phyloP scores from a whole-genome alignment of 2,797 vertebrate species.

The Notamacropus eugenii region DNA sequence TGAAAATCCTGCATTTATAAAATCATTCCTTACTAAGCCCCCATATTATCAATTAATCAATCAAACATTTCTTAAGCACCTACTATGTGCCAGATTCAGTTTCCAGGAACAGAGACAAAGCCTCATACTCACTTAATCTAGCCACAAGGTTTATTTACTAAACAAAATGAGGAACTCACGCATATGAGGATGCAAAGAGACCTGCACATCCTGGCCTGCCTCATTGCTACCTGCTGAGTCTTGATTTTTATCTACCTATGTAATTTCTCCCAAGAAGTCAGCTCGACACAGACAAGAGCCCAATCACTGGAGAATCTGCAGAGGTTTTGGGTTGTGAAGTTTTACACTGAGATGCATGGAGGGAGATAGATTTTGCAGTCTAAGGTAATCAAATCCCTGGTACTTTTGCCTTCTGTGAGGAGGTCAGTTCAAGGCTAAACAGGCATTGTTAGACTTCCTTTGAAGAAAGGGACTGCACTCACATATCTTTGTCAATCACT shows the following conservation, averaged over 20 bases:
- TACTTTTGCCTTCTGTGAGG: neutral
- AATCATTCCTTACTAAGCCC: neutral
- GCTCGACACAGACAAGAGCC: neutral
- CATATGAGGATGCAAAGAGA: neutral
- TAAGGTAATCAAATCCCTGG: neutral
- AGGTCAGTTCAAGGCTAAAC: neutral
- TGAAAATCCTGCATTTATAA: neutral
- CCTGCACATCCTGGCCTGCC: neutral
- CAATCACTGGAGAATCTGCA: neutral
- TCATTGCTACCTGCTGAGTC: neutral
- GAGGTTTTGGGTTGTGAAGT: neutral
- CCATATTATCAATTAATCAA: neutral
- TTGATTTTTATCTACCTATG: neutral
- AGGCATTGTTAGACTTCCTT: neutral
- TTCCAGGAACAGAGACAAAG: neutral
- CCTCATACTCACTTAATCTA: neutral
- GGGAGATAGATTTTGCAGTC: neutral
- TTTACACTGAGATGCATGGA: neutral
- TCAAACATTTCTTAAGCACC: neutral
- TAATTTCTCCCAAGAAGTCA: neutral
- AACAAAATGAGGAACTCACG: neutral
- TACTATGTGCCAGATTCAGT: neutral
- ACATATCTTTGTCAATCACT: neutral
- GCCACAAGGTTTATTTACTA: neutral
- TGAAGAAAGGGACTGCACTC: neutral